phyloP scores from a whole-genome alignment of 2,888 invertebrate species.

The Tenthredo scrophulariae region DNA sequence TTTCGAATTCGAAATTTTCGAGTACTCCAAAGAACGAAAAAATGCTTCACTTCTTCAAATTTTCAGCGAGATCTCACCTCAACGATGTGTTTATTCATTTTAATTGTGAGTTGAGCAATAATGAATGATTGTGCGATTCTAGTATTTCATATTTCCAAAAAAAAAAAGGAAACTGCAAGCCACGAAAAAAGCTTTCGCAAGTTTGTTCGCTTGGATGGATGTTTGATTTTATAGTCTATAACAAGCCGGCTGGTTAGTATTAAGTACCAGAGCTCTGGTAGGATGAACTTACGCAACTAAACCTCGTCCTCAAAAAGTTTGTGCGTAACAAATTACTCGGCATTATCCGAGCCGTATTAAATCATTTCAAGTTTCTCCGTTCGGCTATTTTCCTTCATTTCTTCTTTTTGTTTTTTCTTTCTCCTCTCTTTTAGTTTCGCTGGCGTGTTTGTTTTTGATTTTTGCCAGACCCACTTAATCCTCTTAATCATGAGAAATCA shows the following conservation, averaged over 20 bases:
- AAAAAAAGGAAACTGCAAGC: too few relatives aligned
- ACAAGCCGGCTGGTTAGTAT: background rate
- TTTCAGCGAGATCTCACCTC: too few relatives aligned
- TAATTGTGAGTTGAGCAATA: too few relatives aligned
- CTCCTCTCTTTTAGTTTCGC: conserved; percentile 25
- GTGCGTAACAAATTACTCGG: conserved; percentile 25
- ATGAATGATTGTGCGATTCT: too few relatives aligned
- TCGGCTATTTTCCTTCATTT: conserved; percentile 58
- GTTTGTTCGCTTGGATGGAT: background rate
- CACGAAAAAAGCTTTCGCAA: background rate
- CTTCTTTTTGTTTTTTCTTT: conserved; percentile 50
- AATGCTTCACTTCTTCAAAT: too few relatives aligned
- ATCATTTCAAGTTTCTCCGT: conserved; percentile 52
- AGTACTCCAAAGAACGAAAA: too few relatives aligned
- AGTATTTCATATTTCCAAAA: too few relatives aligned
- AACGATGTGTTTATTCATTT: too few relatives aligned
- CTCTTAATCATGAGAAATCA: conserved; percentile 72
- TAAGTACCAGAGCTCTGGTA: background rate
- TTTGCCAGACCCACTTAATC: conserved; percentile 66
- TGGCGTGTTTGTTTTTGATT: conserved; percentile 58
- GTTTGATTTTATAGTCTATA: conserved; percentile 2
- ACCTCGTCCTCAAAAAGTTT: conserved; percentile 19
- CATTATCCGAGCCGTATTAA: conserved; percentile 19
- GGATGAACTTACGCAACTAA: conserved; percentile 8
- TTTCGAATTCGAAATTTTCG: too few relatives aligned